A percentile compares a stretch with the other conserved stretches of the same genome.
phyloP scores from a whole-genome alignment of 2,888 invertebrate genomes.

The Gastracanthus pulcherrimus region DNA sequence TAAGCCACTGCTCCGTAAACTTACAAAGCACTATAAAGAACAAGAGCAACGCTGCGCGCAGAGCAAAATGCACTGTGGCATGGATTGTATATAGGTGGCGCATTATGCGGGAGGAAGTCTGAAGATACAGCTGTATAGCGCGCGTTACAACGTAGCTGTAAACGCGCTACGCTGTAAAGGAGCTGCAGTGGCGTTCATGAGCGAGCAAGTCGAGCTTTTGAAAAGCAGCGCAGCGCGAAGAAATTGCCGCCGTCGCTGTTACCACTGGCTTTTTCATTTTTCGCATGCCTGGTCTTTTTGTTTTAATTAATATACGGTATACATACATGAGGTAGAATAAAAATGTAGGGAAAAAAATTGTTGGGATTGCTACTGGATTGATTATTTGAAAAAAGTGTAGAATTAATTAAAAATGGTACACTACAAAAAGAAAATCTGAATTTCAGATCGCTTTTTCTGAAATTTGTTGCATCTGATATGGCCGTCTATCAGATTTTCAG shows the following conservation, averaged over 20 bases:
- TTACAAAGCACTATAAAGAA: background rate
- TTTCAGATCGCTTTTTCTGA: too few relatives aligned
- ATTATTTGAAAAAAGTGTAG: too few relatives aligned
- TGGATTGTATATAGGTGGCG: background rate
- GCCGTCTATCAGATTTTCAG: too few relatives aligned
- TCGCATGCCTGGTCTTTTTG: background rate
- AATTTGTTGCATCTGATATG: too few relatives aligned
- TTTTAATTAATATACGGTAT: too few relatives aligned
- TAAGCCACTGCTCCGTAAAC: background rate
- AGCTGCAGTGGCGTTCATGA: background rate
- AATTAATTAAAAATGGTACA: too few relatives aligned
- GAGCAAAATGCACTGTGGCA: background rate
- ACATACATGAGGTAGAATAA: too few relatives aligned
- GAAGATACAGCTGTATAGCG: background rate
- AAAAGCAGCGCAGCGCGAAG: background rate
- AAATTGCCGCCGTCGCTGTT: too few relatives aligned
- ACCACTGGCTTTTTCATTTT: background rate
- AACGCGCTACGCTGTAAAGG: background rate
- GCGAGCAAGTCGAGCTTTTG: constrained; percentile 5
- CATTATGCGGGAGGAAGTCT: background rate
- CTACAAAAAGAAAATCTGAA: too few relatives aligned
- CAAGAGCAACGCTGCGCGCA: background rate
- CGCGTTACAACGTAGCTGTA: background rate
- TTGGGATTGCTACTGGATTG: too few relatives aligned
- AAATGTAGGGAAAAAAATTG: too few relatives aligned